phyloP scores from a whole-genome alignment of 2,113 vertebrate species.

The Rhinogobius similis region DNA sequence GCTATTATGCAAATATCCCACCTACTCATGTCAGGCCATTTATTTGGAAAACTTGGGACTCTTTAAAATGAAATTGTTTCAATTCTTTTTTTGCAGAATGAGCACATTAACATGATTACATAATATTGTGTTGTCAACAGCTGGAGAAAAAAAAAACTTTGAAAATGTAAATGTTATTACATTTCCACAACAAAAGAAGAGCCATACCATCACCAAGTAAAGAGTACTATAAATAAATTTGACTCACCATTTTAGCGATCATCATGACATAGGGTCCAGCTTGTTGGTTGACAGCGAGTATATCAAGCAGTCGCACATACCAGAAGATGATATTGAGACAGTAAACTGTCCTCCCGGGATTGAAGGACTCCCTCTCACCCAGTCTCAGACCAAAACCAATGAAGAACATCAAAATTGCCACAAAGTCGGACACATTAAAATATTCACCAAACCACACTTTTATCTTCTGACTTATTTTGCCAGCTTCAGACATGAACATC shows the following conservation, averaged over 20 bases:
- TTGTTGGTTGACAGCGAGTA: conserved; percentile 97
- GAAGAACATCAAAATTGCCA: conserved; percentile 94
- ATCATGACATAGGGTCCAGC: conserved; percentile 99
- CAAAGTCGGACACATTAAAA: conserved; percentile 93
- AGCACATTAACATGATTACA: no score
- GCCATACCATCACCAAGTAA: neutral
- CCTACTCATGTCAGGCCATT: no score
- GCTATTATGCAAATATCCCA: no score
- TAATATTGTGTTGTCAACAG: no score
- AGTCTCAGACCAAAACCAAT: conserved; percentile 93
- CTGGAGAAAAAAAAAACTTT: no score
- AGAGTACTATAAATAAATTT: neutral
- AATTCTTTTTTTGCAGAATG: no score
- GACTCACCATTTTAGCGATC: conserved; percentile 99
- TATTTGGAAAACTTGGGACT: no score
- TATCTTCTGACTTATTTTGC: conserved; percentile 96
- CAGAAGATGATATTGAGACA: conserved; percentile 99
- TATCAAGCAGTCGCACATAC: conserved; percentile 97
- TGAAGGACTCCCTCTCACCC: conserved; percentile 78
- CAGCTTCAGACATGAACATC: conserved; percentile 99
- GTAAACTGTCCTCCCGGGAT: conserved; percentile 90
- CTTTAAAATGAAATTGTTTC: no score
- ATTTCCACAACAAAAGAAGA: neutral
- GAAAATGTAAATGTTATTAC: no score
- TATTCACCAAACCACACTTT: conserved; percentile 99